These are phyloP conservation scores for Onychostruthus taczanowskii DNA, from an alignment of 2,113 vertebrate genomes.

Conservation along the genomic window DNA sequence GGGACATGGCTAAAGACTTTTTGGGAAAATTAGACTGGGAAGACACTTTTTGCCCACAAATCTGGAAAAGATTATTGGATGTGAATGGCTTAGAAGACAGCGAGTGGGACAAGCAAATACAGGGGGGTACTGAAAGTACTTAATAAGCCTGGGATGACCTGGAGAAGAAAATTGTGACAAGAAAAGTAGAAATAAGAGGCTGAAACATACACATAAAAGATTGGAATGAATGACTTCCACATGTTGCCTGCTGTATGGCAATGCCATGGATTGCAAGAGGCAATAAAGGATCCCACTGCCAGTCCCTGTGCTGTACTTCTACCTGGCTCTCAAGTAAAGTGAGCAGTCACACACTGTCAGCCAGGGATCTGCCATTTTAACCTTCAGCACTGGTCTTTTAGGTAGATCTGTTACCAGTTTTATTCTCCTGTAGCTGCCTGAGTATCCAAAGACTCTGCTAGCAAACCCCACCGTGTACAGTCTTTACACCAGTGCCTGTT, in stretches of 20 bases:
- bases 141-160: neutral
- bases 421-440: neutral
- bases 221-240: neutral
- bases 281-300: neutral
- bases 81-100: neutral
- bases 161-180: neutral
- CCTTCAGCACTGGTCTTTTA: neutral
- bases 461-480: fast-evolving
- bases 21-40: neutral
- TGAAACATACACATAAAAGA: neutral
- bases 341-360: neutral
- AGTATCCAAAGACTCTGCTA: neutral
- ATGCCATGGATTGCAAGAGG: neutral
- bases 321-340: neutral
- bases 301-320: too few species aligned
- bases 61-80: neutral
- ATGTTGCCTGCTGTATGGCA: neutral
- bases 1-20: neutral
- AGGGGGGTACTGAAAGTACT: neutral
- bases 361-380: neutral
- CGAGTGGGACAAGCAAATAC: neutral
- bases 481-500: fast-evolving
- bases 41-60: neutral
- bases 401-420: neutral
- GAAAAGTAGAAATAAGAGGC: neutral